Conservation (phyloP, 1,140 invertebrate genomes). For the Aphaenogaster ashmeadi region DNA sequence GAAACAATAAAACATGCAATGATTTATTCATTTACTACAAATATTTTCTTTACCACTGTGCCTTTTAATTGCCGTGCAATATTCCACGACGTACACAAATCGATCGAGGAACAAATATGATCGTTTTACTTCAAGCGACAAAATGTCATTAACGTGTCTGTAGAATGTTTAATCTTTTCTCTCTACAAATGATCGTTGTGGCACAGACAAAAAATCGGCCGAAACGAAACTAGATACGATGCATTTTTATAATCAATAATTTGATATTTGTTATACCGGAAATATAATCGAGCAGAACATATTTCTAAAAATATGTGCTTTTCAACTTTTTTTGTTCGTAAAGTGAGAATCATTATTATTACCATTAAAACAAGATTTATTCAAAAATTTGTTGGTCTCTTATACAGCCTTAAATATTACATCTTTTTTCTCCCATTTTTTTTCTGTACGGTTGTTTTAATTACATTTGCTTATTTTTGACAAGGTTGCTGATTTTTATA, state of each 20-base stretch:
- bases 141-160: conserved; percentile 25
- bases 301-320: conserved; percentile 37
- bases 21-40: conserved; percentile 15
- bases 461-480: background rate
- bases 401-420: background rate
- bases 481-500: background rate
- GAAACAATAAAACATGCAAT: conserved; percentile 18
- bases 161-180: conserved; percentile 40
- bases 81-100: background rate
- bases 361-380: conserved; percentile 31
- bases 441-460: background rate
- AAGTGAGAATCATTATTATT: conserved; percentile 19
- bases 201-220: conserved; percentile 32
- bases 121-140: conserved; percentile 1
- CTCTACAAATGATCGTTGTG: conserved; percentile 47
- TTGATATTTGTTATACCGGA: conserved; percentile 50
- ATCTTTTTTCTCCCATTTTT: background rate
- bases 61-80: conserved; percentile 12
- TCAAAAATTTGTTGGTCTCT: conserved; percentile 3
- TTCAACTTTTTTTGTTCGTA: conserved; percentile 16
- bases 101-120: background rate
- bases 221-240: conserved; percentile 52
- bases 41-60: background rate
- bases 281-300: conserved; percentile 50
- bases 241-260: conserved; percentile 61